Conservation (phyloP, 2,797 vertebrate genomes). For the Danio albolineatus region DNA sequence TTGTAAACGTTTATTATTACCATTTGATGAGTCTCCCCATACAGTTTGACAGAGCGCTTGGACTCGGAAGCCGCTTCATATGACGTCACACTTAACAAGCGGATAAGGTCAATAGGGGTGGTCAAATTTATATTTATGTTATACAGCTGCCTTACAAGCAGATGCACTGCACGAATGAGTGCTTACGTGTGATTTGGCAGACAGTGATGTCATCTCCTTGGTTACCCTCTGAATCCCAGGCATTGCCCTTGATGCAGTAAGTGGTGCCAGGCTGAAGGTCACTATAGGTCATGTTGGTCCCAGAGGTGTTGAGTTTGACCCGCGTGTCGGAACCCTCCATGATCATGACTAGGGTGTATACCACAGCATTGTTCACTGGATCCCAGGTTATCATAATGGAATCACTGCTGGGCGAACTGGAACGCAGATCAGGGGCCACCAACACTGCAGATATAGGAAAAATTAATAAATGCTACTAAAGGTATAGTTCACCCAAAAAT, state of each 20-base stretch:
- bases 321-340: conserved; percentile 79
- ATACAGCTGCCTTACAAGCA: too few relatives aligned
- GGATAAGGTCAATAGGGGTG: too few relatives aligned
- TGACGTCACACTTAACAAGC: too few relatives aligned
- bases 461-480: not conserved
- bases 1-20: too few relatives aligned
- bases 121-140: too few relatives aligned
- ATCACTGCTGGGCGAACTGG: conserved; percentile 76
- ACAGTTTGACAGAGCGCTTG: too few relatives aligned
- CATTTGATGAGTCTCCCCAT: too few relatives aligned
- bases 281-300: conserved; percentile 75
- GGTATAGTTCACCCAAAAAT: too few relatives aligned
- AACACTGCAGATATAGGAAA: conserved; percentile 77
- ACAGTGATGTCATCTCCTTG: conserved; percentile 84
- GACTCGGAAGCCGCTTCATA: too few relatives aligned
- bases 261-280: conserved; percentile 82
- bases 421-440: conserved; percentile 78
- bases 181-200: conserved; percentile 91
- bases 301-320: conserved; percentile 83
- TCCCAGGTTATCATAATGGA: conserved; percentile 84
- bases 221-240: conserved; percentile 83
- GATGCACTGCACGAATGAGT: not conserved
- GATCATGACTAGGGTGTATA: conserved; percentile 86
- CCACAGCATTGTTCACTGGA: conserved; percentile 78
- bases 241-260: conserved; percentile 87